Conservation (phyloP, 2,113 vertebrate species). For the Mesitornis unicolor region DNA sequence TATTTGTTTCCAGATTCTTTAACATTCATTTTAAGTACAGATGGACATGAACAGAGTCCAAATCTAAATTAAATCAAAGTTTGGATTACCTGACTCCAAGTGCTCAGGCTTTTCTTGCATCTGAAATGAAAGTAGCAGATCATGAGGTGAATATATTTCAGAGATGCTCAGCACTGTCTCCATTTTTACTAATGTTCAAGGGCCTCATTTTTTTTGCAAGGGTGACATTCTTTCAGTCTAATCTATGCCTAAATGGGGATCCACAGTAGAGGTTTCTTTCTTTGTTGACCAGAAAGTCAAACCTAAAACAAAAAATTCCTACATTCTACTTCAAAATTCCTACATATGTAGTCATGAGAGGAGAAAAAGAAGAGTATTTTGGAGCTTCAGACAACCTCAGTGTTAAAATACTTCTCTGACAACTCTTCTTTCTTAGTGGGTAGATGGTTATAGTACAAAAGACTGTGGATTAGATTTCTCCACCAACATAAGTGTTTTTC, state of each 20-base stretch:
- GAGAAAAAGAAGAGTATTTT: background rate
- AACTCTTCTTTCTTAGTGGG: background rate
- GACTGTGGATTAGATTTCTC: background rate
- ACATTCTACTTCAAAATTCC: background rate
- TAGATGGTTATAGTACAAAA: background rate
- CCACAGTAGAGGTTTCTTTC: background rate
- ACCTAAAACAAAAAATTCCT: background rate
- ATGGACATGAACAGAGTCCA: background rate
- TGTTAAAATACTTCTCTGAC: background rate
- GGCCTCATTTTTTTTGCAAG: background rate
- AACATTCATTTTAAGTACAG: background rate
- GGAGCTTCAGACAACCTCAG: background rate
- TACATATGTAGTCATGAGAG: background rate
- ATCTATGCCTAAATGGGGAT: background rate
- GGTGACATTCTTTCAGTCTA: background rate
- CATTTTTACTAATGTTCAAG: background rate
- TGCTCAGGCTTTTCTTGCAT: background rate
- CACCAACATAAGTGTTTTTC: background rate
- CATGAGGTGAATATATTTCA: background rate
- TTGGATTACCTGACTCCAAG: background rate
- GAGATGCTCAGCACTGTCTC: background rate
- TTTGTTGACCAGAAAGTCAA: background rate
- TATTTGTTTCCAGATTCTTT: background rate
- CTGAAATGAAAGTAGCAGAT: background rate
- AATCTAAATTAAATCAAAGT: background rate